These are phyloP conservation scores for Drosophila grimshawi DNA, from an alignment of 1,140 invertebrate species.

Conservation along the genomic window DNA sequence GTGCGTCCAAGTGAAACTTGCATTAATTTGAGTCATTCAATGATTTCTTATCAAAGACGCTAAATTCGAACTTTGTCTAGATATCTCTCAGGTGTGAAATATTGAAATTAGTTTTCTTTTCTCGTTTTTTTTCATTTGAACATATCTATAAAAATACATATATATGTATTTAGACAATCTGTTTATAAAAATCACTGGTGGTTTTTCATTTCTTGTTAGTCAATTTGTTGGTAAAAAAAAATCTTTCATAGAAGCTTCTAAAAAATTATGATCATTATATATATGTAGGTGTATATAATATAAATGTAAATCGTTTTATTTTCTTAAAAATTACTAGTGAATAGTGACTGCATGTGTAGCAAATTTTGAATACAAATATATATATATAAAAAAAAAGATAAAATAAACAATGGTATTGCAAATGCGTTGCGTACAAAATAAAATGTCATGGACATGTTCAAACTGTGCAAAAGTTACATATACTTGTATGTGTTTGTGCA, in stretches of 20 bases:
- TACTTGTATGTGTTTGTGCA: neutral
- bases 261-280: constrained; percentile 57
- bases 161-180: constrained; percentile 57
- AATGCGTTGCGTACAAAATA: constrained; percentile 50
- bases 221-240: constrained; percentile 65
- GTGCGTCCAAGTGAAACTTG: constrained; percentile 15
- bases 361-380: constrained; percentile 42
- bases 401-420: constrained; percentile 49
- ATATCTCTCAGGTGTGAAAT: constrained; percentile 25
- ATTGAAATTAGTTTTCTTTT: constrained; percentile 23
- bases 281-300: constrained; percentile 43
- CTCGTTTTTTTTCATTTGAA: constrained; percentile 30
- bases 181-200: constrained; percentile 80
- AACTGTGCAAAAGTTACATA: constrained; percentile 2
- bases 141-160: constrained; percentile 36
- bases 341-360: constrained; percentile 66
- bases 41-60: constrained; percentile 10
- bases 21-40: constrained; percentile 13
- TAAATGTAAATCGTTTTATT: constrained; percentile 45
- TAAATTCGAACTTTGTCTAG: constrained; percentile 27
- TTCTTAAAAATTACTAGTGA: constrained; percentile 65
- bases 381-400: constrained; percentile 19
- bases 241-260: constrained; percentile 64
- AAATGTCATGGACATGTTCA: constrained; percentile 39
- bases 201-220: constrained; percentile 60